These are phyloP conservation scores for Alaudala cheleensis DNA, from an alignment of 2,113 vertebrate species.

Conservation along the genomic window DNA sequence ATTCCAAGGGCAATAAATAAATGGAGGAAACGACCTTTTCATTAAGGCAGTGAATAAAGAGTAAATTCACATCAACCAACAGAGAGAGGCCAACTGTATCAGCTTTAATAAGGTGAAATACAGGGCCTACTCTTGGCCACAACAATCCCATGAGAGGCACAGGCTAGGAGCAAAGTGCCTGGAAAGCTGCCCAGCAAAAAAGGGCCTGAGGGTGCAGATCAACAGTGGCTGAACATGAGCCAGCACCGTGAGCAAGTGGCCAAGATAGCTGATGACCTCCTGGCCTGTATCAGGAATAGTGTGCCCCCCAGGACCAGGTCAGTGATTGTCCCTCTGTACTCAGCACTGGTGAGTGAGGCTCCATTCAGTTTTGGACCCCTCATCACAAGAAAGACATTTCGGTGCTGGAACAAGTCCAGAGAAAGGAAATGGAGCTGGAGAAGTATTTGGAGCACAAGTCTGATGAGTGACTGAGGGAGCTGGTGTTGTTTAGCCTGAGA, in stretches of 20 bases:
- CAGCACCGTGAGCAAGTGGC: not conserved
- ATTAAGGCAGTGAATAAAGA: not conserved
- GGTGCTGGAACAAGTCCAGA: not conserved
- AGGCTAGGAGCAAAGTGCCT: not conserved
- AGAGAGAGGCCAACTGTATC: rapidly evolving
- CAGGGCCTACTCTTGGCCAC: rapidly evolving
- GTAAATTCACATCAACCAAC: not conserved
- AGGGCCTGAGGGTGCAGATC: not conserved
- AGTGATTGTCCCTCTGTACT: not conserved
- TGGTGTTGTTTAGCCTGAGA: not conserved
- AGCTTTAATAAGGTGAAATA: not conserved
- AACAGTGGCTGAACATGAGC: not conserved
- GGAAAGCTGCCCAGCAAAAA: not conserved
- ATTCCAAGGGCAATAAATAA: not conserved
- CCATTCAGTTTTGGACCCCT: not conserved
- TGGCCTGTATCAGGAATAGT: not conserved
- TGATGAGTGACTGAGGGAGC: not conserved
- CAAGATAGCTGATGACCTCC: not conserved
- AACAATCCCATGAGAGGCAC: not conserved
- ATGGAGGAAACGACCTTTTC: not conserved
- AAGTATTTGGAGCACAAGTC: not conserved
- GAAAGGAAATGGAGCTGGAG: not conserved
- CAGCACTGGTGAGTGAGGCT: not conserved
- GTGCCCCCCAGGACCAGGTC: not conserved
- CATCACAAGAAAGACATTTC: too few relatives aligned